Evolutionary conservation across 2,113 vertebrate genomes (phyloP).

Genomic region (Crotalus horridus): DNA sequence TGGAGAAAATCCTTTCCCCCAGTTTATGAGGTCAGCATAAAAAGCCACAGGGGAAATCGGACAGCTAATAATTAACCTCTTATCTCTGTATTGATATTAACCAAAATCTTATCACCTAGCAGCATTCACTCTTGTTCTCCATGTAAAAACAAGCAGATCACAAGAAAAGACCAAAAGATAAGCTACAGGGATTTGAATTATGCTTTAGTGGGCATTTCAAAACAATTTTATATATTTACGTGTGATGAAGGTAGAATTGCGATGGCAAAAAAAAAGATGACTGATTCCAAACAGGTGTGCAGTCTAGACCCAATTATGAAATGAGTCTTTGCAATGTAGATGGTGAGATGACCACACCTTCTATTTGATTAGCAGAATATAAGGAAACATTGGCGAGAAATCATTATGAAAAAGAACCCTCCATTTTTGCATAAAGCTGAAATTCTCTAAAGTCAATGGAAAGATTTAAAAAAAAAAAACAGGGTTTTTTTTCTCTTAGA

Average conservation of each 20-base stretch:
- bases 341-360: neutral
- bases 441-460: neutral
- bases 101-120: neutral
- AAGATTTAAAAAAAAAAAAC: neutral
- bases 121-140: neutral
- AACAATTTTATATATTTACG: neutral
- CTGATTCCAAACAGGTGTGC: neutral
- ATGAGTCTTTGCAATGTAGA: neutral
- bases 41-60: conserved; percentile 22
- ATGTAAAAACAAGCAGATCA: neutral
- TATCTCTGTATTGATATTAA: conserved; percentile 17
- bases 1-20: conserved; percentile 4
- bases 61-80: conserved; percentile 52
- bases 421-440: neutral
- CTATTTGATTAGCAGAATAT: neutral
- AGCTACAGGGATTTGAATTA: neutral
- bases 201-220: neutral
- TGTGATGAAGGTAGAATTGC: neutral
- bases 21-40: conserved; percentile 27
- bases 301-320: neutral
- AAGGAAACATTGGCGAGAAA: neutral
- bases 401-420: neutral
- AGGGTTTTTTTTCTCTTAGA: too few relatives aligned
- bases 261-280: neutral
- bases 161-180: neutral